Evolutionary conservation across 2,797 vertebrate species (phyloP), one percentile per base, ranked within the genome.

Genomic region (Iguana delicatissima): DNA sequence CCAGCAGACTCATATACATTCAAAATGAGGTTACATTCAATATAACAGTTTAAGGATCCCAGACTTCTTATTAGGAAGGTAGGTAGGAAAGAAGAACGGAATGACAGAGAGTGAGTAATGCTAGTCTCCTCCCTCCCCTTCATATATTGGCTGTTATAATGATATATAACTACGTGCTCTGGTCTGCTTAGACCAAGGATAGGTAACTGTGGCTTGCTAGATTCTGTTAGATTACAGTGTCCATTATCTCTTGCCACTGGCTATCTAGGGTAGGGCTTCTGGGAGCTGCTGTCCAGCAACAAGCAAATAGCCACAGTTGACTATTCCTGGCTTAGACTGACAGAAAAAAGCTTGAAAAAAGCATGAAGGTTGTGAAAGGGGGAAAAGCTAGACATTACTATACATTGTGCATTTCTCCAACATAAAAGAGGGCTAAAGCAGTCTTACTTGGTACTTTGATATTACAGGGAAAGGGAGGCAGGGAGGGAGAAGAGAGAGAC

Each of bases 301-400:
- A 76, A 2, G 2, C 9, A 42, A 9, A 77, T 20, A 6, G 22
- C 20, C 20, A 46, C 76, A 24, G 38, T 77, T 46, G 38, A 20
- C 76, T 9, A 55, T n/a, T 29, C 14, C 29, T 81, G 16, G 26
- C 80, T 82, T 46, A 85, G 52, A 80, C n/a, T 79, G 88, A 57
- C 0, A 84, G 76, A 91, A 92, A 91, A 26, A 76, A 46, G 42
- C 42, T 46, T 46, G 42, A 46, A 46, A 46, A 91, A 32, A 80
- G 5, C 67, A 90, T 89, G 46, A 52, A 92, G 57, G 46, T 18
- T 67, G 4, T 32, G 89, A 92, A 87, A 42, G 89, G 91, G 52
- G 52, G 87, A 87, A 35, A 93, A 91, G n/a, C 4, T 76, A 46
- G 42, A 46, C 42, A 46, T 46, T 46, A 46, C 42, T 46, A 46